Percentiles rank a stretch among this genome's conserved stretches.
Evolutionary conservation across 2,113 vertebrate genomes (phyloP).

Genomic region (Equus quagga): DNA sequence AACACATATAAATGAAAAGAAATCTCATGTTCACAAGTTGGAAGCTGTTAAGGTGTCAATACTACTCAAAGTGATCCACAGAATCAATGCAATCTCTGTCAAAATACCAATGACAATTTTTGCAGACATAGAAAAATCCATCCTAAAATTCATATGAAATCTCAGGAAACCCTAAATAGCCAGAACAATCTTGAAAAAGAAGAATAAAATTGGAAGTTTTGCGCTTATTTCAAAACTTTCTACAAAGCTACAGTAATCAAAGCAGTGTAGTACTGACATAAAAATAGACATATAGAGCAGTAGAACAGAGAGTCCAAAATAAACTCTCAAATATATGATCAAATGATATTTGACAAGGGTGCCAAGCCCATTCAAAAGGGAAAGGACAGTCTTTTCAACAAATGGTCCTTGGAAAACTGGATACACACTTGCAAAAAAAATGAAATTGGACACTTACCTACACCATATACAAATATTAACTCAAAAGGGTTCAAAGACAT

Average conservation of each 20-base stretch:
- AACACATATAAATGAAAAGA: not conserved
- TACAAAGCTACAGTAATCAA: not conserved
- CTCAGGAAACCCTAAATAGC: not conserved
- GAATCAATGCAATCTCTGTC: not conserved
- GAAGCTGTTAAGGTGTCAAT: not conserved
- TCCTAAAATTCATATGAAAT: not conserved
- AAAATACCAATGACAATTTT: not conserved
- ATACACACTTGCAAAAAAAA: not conserved
- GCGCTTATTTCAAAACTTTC: not conserved
- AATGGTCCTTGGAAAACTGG: not conserved
- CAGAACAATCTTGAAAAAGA: not conserved
- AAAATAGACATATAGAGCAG: not conserved
- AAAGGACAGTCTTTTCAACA: not conserved
- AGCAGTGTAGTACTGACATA: not conserved
- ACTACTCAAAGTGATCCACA: not conserved
- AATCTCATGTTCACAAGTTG: not conserved
- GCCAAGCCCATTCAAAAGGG: not conserved
- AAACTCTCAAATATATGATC: not conserved
- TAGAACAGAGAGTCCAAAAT: not conserved
- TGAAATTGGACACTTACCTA: not conserved
- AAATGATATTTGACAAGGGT: not conserved
- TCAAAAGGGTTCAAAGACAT: too few relatives aligned
- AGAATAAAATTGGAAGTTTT: not conserved
- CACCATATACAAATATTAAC: not conserved
- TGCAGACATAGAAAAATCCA: not conserved